Base-by-base conservation (phyloP, 2,113 vertebrate species). In the Trichomycterus rosablanca region DNA sequence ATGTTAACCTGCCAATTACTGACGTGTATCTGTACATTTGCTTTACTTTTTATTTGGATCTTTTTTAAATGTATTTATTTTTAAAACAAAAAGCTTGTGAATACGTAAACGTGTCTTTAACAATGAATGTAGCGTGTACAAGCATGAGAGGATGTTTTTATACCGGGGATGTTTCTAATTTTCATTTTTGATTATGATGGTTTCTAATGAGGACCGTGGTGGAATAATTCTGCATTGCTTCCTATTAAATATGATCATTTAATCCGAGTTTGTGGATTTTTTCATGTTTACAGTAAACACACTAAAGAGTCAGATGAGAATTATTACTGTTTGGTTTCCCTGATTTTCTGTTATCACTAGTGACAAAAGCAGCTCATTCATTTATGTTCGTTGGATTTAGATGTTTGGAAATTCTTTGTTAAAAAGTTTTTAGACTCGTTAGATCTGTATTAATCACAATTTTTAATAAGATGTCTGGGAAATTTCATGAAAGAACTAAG, bases 91-190 rank as follows among this genome's bases (percentile, higher is more conserved):
- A 60, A 23, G 78, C 80, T 80, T 86, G 83, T 83, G 76, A 80
- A 76, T 78, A 80, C 5, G 76, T 74, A 72, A 63, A 71, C 72
- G 77, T 83, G 76, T 76, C 59, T 63, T 74, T 44, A 64, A 22
- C 34, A 23, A 35, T 22, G n/a, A 86, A 83, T 86, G 84, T 83
- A 78, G 78, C 78, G 75, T 81, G 75, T 76, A 78, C 74, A 81
- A 80, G 83, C 86, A 87, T 87, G 85, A 84, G 76, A 81, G 80
- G 76, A 79, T 81, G 84, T 75, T 88, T 86, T 86, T 86, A 80
- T 88, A 87, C 83, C 37, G n/a, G 80, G 75, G 74, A 84, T 79
- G 81, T 87, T 88, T 88, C 70, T 86, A 78, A 81, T 81, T 84
- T 71, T 73, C 75, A 65, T 85, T 83, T 86, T 78, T 80, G 64